These are phyloP conservation scores for Palloptera scutellata DNA, from an alignment of 2,888 invertebrate genomes.

Conservation along the genomic window DNA sequence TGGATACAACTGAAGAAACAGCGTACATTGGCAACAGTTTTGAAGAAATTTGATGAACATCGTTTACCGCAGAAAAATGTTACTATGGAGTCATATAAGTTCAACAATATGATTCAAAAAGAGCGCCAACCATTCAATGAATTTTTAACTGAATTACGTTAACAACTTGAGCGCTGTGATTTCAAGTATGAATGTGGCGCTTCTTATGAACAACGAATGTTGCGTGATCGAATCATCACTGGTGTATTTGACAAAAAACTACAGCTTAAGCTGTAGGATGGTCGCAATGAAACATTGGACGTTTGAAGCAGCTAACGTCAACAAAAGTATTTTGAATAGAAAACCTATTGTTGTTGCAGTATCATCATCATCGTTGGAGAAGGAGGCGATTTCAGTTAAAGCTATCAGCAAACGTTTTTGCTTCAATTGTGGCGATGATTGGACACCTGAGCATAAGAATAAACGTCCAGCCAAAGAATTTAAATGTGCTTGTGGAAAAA, in stretches of 20 bases:
- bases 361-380: background rate
- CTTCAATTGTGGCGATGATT: constrained; percentile 28
- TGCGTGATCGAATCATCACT: constrained; percentile 36
- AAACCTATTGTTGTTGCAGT: constrained; percentile 12
- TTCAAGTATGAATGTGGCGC: constrained; percentile 33
- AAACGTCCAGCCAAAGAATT: constrained; percentile 36
- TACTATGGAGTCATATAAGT: constrained; percentile 35
- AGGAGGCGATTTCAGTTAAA: constrained; percentile 2
- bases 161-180: constrained; percentile 34
- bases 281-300: constrained; percentile 32
- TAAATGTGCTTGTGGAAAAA: constrained; percentile 24
- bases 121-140: constrained; percentile 37
- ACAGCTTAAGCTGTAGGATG: constrained; percentile 35
- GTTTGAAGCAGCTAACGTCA: constrained; percentile 28
- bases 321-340: constrained; percentile 30
- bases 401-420: constrained; percentile 25
- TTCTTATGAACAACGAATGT: constrained; percentile 37
- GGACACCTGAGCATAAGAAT: constrained; percentile 25
- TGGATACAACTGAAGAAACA: constrained; percentile 1
- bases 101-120: constrained; percentile 39
- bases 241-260: constrained; percentile 37
- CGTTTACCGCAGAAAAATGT: constrained; percentile 30
- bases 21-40: constrained; percentile 25
- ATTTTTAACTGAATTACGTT: constrained; percentile 39
- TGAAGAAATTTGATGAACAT: constrained; percentile 33